Evolutionary conservation across 2,113 vertebrate species (phyloP), one percentile per base, ranked within the genome.

Genomic region (Mustela lutreola): DNA sequence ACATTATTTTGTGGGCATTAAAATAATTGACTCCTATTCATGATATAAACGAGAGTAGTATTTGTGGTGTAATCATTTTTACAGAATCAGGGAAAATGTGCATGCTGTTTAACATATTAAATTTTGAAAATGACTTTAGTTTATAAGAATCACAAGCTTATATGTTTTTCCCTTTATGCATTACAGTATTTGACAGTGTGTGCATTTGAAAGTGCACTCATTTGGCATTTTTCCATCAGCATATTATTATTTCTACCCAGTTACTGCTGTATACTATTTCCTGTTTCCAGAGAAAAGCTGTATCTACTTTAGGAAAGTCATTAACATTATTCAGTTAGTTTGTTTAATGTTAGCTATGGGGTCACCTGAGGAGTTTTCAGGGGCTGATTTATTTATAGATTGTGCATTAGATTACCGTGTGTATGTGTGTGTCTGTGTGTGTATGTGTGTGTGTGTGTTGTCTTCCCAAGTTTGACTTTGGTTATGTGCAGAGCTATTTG

Each of bases 401-500:
- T 16, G 0, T 83, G 9, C 53, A 79, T 70, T 91, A 94, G 96
- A 65, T 97, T 95, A 56, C 85, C 3, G 56, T 3, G 24, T 28
- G 63, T 45, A 89, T 73, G 63, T 45, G 90, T 73, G 63, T 45
- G 45, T 36, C 2, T 39, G 39, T 42, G 42, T 42, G 88, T 76
- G 85, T 98, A 94, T 84, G 89, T 97, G 11, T 76, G 53, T 84
- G 65, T 79, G 50, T 58, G 75, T 87, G 11, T 33, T 53, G 31
- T 73, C 95, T 96, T 97, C 93, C 96, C 96, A 96, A 97, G 96
- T 98, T 98, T 97, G 98, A 67, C 94, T 98, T 91, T 89, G 84
- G 90, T 67, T 67, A 1, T 80, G 73, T 94, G 88, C 36, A 7
- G 50, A 15, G 18, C 94, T 89, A 11, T 92, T 88, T 58, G 80